Evolutionary conservation across 2,888 invertebrate species (phyloP).

Genomic region (Pandemis heparana): DNA sequence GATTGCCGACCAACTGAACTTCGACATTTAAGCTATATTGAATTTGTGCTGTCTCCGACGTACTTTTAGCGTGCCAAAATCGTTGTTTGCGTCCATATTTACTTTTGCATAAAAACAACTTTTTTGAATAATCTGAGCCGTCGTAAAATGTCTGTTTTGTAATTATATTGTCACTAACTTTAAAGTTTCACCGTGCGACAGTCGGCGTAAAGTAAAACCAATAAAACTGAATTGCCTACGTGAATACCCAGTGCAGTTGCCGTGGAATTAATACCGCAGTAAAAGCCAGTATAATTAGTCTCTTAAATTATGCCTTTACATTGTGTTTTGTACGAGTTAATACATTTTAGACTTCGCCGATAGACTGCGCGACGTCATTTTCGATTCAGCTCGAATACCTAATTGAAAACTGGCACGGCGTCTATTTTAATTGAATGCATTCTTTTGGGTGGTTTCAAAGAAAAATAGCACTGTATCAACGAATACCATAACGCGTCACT

Average conservation of each 20-base stretch:
- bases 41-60: constrained; percentile 5
- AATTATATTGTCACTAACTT: neutral
- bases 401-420: neutral
- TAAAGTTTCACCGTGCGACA: neutral
- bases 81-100: neutral
- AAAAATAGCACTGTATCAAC: too few relatives aligned
- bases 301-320: neutral
- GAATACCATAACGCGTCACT: too few relatives aligned
- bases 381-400: neutral
- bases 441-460: too few relatives aligned
- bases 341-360: neutral
- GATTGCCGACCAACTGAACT: constrained; percentile 1
- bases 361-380: neutral
- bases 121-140: too few relatives aligned
- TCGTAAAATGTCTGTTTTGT: neutral
- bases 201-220: neutral
- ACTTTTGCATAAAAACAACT: neutral
- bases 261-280: neutral
- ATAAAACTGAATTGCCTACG: constrained; percentile 10
- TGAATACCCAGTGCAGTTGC: neutral
- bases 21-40: constrained; percentile 17
- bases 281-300: neutral
- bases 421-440: too few relatives aligned
- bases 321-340: neutral
- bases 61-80: neutral